Conservation (phyloP, 92 coral and sea anemone species). For the Zoanthus gigantus region DNA sequence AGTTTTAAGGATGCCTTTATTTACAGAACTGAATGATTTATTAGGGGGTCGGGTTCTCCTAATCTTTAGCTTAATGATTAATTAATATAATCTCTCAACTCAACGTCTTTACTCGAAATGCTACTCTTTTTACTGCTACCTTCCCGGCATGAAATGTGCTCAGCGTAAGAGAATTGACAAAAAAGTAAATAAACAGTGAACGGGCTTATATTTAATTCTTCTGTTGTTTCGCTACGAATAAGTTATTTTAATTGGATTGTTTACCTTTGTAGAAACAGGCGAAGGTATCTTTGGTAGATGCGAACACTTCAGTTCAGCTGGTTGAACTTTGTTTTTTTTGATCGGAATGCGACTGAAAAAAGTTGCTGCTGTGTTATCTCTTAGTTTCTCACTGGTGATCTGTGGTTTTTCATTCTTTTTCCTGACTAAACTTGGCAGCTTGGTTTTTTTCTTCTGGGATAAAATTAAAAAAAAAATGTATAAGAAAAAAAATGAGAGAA, state of each 20-base stretch:
- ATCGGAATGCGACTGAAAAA: conserved; percentile 15
- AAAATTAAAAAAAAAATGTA: not conserved
- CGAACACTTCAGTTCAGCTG: not conserved
- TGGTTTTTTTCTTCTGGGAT: not conserved
- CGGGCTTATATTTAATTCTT: not conserved
- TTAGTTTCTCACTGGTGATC: not conserved
- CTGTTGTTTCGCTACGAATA: not conserved
- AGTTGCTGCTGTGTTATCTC: not conserved
- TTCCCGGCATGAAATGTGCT: too few relatives aligned
- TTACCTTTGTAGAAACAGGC: not conserved
- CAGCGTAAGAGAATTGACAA: too few relatives aligned
- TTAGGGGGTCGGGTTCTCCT: too few relatives aligned
- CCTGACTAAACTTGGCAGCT: not conserved
- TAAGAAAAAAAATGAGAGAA: not conserved
- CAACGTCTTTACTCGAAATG: too few relatives aligned
- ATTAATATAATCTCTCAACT: too few relatives aligned
- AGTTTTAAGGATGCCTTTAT: too few relatives aligned
- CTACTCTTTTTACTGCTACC: too few relatives aligned
- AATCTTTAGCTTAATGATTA: too few relatives aligned
- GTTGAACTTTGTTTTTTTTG: conserved; percentile 4
- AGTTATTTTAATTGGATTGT: not conserved
- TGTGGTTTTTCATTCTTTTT: not conserved
- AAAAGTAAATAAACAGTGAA: too few relatives aligned
- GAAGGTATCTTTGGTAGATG: not conserved
- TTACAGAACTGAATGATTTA: too few relatives aligned